Evolutionary conservation across 2,797 vertebrate genomes (phyloP).

Genomic region (Triplophysa bombifrons): DNA sequence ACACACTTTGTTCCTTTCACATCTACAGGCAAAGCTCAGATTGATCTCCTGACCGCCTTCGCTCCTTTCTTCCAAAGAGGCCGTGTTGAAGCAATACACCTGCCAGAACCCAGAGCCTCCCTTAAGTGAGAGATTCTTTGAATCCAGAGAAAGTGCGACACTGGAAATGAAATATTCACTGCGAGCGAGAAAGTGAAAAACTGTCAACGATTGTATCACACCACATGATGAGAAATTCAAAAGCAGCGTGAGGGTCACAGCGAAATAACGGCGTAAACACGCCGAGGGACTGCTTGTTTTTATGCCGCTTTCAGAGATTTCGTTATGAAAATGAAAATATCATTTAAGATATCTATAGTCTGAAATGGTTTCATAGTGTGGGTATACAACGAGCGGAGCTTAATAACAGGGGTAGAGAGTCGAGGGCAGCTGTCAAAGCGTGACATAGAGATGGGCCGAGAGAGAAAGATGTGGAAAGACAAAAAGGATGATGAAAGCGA

Average conservation of each 20-base stretch:
- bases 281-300: background rate
- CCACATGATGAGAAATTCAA: slow-evolving; percentile 40
- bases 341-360: background rate
- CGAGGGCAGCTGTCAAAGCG: slow-evolving; percentile 33
- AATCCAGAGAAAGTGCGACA: slow-evolving; percentile 10
- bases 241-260: slow-evolving; percentile 4
- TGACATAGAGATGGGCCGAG: background rate
- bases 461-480: slow-evolving; percentile 15
- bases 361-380: background rate
- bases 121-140: slow-evolving; percentile 27
- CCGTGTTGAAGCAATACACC: slow-evolving; percentile 33
- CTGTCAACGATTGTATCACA: slow-evolving; percentile 19
- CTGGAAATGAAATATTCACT: background rate
- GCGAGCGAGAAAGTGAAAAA: slow-evolving; percentile 14
- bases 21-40: slow-evolving; percentile 36
- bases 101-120: slow-evolving; percentile 33
- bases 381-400: background rate
- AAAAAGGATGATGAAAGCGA: slow-evolving; percentile 13
- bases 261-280: slow-evolving; percentile 14
- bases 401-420: background rate
- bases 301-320: background rate
- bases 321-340: background rate
- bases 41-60: slow-evolving; percentile 43
- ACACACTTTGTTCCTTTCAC: slow-evolving; percentile 32
- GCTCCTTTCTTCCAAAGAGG: slow-evolving; percentile 14